Conservation (phyloP, 2,113 vertebrate species). For the Sinocyclocheilus maitianheensis region DNA sequence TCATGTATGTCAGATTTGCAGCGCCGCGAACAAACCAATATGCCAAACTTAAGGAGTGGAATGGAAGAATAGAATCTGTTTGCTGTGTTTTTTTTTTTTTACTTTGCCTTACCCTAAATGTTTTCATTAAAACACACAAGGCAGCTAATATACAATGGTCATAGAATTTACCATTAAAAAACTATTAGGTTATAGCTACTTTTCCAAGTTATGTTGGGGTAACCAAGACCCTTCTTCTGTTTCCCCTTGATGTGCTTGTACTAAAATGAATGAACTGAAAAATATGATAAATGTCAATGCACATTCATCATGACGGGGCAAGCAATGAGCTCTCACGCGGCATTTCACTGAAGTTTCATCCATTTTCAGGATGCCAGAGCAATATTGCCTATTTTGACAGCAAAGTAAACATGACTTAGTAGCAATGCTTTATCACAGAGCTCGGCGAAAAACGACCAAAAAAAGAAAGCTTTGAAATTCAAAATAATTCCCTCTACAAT, state of each 20-base stretch:
- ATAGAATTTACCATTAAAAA: neutral
- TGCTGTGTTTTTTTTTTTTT: neutral
- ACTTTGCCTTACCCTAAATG: neutral
- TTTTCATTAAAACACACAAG: neutral
- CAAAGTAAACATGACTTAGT: slow-evolving; percentile 9
- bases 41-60: neutral
- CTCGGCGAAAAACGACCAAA: neutral
- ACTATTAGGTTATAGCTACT: neutral
- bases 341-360: slow-evolving; percentile 25
- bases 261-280: slow-evolving; percentile 9
- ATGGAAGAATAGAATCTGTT: neutral
- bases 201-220: neutral
- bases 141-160: neutral
- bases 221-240: neutral
- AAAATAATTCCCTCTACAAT: neutral
- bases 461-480: neutral
- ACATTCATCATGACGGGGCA: slow-evolving; percentile 13
- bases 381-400: slow-evolving; percentile 31
- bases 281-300: neutral
- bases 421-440: neutral
- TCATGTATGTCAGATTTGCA: neutral
- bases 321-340: neutral
- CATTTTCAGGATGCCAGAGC: slow-evolving; percentile 4
- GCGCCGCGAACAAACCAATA: neutral
- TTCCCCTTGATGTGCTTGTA: neutral